Base-by-base conservation (phyloP, 2,888 invertebrate genomes). In the Zonitis immaculata region DNA sequence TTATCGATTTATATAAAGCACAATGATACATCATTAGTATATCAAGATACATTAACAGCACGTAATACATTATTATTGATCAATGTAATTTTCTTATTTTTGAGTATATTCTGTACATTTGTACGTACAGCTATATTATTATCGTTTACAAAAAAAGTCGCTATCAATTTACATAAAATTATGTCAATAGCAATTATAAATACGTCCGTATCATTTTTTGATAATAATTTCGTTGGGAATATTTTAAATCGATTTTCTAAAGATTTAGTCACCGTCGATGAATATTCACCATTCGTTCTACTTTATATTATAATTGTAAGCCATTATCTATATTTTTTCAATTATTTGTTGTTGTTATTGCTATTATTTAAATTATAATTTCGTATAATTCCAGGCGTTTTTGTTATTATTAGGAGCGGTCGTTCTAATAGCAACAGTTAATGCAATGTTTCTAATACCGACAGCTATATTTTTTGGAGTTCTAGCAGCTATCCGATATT, bases 381-480 rank as follows among this genome's bases (percentile, higher is more conserved):
- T n/a, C n/a, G n/a, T n/a, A n/a, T n/a, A n/a, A n/a, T n/a, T n/a
- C n/a, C 44, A 82, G 82, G 79, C 80, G 66, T 76, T 80, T 57
- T 69, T 81, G 2, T 77, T 78, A 63, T 77, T 91, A 39, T 73
- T 87, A 9, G 89, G 88, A 4, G 83, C 90, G 16, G 76, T 87
- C 9, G 78, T 86, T 0, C 84, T 92, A 42, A 84, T 90, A 0
- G 83, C 84, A 8, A 68, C 84, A 1, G 82, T 88, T 7, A 89
- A 88, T 75, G 82, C 82, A 66, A 82, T 82, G 79, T 77, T 88
- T 1, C 60, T 87, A 35, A 66, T 87, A 26, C 86, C 87, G 0
- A 85, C 88, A 0, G 73, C 80, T 0, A 70, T 85, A 2, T 80
- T 91, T 12, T 80, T 82, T 0, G 59, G 81, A 0, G 63, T 87